These are phyloP conservation scores for Antheraea pernyi DNA, from an alignment of 1,140 invertebrate species.

Conservation along the genomic window DNA sequence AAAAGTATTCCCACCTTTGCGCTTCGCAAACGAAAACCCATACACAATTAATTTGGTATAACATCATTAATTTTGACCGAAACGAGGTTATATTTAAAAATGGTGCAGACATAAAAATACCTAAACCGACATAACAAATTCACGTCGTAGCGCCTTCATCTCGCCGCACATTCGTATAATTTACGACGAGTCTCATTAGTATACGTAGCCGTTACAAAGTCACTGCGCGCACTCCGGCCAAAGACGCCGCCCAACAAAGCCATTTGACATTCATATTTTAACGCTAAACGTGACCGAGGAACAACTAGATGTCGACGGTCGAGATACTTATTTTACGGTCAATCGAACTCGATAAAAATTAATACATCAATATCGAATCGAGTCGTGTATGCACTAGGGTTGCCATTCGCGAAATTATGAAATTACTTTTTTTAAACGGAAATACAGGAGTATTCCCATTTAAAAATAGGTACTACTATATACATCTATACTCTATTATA, in stretches of 20 bases:
- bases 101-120: conserved; percentile 24
- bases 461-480: too few species aligned
- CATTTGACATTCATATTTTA: conserved; percentile 71
- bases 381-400: conserved; percentile 42
- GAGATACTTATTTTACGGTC: conserved; percentile 69
- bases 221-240: conserved; percentile 32
- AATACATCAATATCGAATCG: conserved; percentile 58
- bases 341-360: conserved; percentile 71
- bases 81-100: neutral
- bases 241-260: conserved; percentile 55
- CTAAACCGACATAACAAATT: conserved; percentile 52
- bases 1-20: neutral
- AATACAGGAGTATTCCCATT: too few species aligned
- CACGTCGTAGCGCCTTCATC: conserved; percentile 61
- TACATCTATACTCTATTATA: too few species aligned
- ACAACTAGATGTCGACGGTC: conserved; percentile 50
- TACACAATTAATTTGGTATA: neutral
- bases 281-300: conserved; percentile 59
- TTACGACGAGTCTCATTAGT: conserved; percentile 63
- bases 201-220: conserved; percentile 53
- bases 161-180: conserved; percentile 64
- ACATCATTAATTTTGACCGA: neutral
- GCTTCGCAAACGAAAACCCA: neutral
- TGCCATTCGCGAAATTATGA: too few species aligned
- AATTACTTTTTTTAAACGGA: too few species aligned